A percentile compares a stretch with the other conserved stretches of the same genome.
Evolutionary conservation across 2,888 invertebrate species (phyloP).

Genomic region (Machimus atricapillus): DNA sequence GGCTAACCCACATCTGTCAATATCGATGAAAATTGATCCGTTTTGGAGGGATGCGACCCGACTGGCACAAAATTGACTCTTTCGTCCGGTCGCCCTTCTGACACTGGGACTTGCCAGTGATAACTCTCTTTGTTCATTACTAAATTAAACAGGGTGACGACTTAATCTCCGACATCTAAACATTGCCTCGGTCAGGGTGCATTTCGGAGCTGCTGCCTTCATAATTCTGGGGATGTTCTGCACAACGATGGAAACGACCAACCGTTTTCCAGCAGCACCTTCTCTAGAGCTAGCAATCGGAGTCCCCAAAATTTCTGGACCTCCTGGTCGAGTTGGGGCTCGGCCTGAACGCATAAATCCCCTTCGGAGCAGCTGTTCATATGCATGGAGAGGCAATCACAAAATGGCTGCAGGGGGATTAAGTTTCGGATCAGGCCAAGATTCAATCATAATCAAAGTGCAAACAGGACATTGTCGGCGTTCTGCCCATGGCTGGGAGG

Average conservation of each 20-base stretch:
- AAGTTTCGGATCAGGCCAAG: constrained; percentile 20
- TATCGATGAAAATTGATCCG: not conserved
- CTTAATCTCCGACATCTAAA: not conserved
- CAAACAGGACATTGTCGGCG: constrained; percentile 29
- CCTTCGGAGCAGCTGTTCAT: not conserved
- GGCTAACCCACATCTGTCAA: not conserved
- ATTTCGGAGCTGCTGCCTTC: not conserved
- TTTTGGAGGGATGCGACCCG: not conserved
- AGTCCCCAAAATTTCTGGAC: not conserved
- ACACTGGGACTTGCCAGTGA: not conserved
- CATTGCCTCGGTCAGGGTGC: not conserved
- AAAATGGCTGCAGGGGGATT: constrained; percentile 8
- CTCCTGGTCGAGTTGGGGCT: not conserved
- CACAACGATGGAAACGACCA: not conserved
- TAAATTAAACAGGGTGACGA: not conserved
- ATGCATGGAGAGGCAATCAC: constrained; percentile 8
- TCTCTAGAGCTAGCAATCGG: not conserved
- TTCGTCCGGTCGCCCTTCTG: not conserved
- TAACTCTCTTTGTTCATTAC: not conserved
- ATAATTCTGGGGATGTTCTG: not conserved
- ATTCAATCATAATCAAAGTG: constrained; percentile 41
- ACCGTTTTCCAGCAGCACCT: not conserved
- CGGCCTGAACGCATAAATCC: not conserved
- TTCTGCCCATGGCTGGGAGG: not conserved
- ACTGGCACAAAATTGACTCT: not conserved